Conservation (phyloP, 2,113 vertebrate genomes). For the Eolophus roseicapilla region DNA sequence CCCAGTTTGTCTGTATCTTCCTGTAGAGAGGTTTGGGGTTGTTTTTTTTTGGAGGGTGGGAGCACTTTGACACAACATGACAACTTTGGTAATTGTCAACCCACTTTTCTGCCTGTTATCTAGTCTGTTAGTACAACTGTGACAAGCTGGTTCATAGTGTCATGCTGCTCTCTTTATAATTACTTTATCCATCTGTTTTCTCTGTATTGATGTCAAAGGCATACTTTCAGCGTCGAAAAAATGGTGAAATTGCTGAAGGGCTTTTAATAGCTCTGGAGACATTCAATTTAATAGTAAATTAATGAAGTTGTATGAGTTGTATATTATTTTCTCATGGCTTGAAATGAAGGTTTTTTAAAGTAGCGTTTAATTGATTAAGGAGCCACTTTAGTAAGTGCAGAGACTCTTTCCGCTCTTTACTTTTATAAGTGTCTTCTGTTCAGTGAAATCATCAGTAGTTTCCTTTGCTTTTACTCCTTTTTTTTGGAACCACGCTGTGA, state of each 20-base stretch:
- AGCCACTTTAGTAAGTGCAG: conserved; percentile 7
- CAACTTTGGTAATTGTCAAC: neutral
- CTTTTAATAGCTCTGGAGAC: conserved; percentile 31
- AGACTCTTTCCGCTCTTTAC: neutral
- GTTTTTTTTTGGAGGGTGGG: neutral
- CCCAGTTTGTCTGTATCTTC: neutral
- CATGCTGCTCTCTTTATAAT: conserved; percentile 3
- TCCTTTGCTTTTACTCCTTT: neutral
- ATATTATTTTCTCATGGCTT: conserved; percentile 3
- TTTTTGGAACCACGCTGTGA: neutral
- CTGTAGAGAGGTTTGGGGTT: neutral
- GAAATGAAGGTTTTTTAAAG: conserved; percentile 1
- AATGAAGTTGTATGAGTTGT: neutral
- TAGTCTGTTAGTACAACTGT: conserved; percentile 11
- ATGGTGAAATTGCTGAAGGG: neutral
- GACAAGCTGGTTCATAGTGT: neutral
- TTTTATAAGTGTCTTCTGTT: neutral
- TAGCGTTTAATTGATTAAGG: conserved; percentile 32
- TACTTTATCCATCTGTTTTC: conserved; percentile 17
- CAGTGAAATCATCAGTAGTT: neutral
- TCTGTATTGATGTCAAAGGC: conserved; percentile 22
- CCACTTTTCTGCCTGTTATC: neutral
- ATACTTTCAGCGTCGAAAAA: neutral
- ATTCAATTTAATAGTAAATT: neutral
- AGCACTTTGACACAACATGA: neutral